Conservation (phyloP, 2,888 invertebrate genomes). For the Dioctria linearis region DNA sequence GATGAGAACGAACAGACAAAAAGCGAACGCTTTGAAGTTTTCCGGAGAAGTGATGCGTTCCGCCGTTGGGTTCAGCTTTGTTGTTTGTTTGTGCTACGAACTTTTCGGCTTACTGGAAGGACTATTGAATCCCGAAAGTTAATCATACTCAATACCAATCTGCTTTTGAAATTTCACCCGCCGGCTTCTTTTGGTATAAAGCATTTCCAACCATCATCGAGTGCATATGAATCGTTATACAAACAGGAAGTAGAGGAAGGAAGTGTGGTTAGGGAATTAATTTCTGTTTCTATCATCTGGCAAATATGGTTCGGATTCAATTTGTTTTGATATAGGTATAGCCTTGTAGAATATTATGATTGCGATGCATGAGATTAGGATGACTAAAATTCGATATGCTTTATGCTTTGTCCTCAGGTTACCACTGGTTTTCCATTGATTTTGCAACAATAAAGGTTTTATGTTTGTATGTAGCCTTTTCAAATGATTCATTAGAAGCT, state of each 20-base stretch:
- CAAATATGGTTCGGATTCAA: too few species aligned
- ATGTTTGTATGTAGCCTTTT: too few species aligned
- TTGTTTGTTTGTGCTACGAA: slow-evolving; percentile 21
- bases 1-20: slow-evolving; percentile 4
- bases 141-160: slow-evolving; percentile 24
- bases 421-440: too few species aligned
- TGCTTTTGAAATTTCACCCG: slow-evolving; percentile 7
- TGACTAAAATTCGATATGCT: too few species aligned
- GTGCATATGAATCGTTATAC: slow-evolving; percentile 6
- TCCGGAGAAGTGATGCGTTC: slow-evolving; percentile 6
- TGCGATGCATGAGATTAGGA: too few species aligned
- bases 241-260: neutral
- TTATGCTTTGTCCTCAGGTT: too few species aligned
- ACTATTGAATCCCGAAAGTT: slow-evolving; percentile 32
- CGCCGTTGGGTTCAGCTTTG: slow-evolving; percentile 5
- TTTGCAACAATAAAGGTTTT: too few species aligned
- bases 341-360: too few species aligned
- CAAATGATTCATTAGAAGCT: too few species aligned
- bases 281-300: too few species aligned
- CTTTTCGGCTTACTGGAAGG: neutral
- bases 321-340: too few species aligned
- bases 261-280: neutral
- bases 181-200: neutral
- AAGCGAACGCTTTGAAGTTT: slow-evolving; percentile 21
- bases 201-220: neutral